Percentiles rank a stretch among this genome's conserved stretches.
phyloP scores from a whole-genome alignment of 2,113 vertebrate genomes.

The Dolichotis patagonum region DNA sequence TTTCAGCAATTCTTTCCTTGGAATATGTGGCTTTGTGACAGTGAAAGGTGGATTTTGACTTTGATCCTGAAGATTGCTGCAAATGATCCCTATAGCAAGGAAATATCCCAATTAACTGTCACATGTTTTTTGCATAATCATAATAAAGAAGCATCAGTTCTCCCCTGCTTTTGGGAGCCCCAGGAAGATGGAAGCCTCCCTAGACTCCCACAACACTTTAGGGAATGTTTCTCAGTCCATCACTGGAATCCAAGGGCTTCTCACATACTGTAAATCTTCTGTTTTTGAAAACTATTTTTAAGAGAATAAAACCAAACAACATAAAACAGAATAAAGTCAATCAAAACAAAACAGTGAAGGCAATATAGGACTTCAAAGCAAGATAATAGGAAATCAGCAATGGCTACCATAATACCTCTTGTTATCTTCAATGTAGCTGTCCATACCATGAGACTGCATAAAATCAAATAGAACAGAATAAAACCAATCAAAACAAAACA shows the following conservation, averaged over 20 bases:
- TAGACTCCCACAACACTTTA: not conserved
- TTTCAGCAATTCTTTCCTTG: not conserved
- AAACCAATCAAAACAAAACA: too few species aligned
- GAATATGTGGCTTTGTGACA: not conserved
- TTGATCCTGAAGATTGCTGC: not conserved
- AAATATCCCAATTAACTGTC: not conserved
- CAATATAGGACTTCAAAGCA: too few species aligned
- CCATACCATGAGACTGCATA: too few species aligned
- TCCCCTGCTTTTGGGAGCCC: not conserved
- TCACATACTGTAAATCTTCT: not conserved
- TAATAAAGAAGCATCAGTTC: not conserved
- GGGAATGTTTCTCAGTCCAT: not conserved
- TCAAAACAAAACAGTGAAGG: too few species aligned
- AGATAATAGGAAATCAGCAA: too few species aligned
- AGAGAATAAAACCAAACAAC: too few species aligned
- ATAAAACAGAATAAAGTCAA: too few species aligned
- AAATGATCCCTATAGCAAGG: not conserved
- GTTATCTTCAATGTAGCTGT: too few species aligned
- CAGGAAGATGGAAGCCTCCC: not conserved
- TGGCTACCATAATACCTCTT: too few species aligned
- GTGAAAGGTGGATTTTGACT: not conserved
- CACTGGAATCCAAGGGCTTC: not conserved
- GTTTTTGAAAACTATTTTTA: not conserved
- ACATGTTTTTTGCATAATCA: not conserved
- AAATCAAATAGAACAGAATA: too few species aligned